Evolutionary conservation across 1,140 invertebrate genomes (phyloP), one percentile per base, ranked within the genome.

Genomic region (Neodiprion lecontei): DNA sequence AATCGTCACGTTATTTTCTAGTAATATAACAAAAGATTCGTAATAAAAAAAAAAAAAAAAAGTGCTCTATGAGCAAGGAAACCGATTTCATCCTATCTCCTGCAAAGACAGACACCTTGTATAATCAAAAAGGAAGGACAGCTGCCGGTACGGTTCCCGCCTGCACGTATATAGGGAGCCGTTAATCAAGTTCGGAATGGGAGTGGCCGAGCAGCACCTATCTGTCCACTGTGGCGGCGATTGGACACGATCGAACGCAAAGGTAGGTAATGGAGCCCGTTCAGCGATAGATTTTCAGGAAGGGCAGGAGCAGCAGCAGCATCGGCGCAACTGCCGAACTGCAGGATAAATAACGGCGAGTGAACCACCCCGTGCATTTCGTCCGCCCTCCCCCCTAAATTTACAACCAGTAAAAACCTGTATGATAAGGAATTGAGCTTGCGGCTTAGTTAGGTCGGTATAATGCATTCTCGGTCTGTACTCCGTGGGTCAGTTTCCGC

Each of bases 171-270:
- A 69, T 21, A 21, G 67, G 21, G 23, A 8, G 23, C 10, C 67
- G 21, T 69, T 69, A 21, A 69, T 69, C 67, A 69, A 21, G 67
- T 69, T 69, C 40, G 21, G 23, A 69, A 69, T 69, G 67, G 67
- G 67, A 69, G 67, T 69, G 67, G 67, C 67, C 67, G 67, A 21
- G 67, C 28, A 40, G 28, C 67, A 69, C 67, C 67, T 69, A 69
- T 69, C 67, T 69, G 67, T 69, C 67, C 21, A 21, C 40, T 21
- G 40, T 69, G 17, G 21, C 67, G 67, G 67, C 67, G 21, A 21
- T 47, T 69, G 67, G 67, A 69, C 67, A 69, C 67, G 67, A 69
- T 14, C 67, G 67, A 23, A 69, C 67, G 67, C 17, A 69, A 69
- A 69, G 53, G 53, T 69, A 40, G 12, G 61, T 69, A 69, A 69